Base-by-base conservation (phyloP, 2,113 vertebrate genomes). In the Sialia sialis region DNA sequence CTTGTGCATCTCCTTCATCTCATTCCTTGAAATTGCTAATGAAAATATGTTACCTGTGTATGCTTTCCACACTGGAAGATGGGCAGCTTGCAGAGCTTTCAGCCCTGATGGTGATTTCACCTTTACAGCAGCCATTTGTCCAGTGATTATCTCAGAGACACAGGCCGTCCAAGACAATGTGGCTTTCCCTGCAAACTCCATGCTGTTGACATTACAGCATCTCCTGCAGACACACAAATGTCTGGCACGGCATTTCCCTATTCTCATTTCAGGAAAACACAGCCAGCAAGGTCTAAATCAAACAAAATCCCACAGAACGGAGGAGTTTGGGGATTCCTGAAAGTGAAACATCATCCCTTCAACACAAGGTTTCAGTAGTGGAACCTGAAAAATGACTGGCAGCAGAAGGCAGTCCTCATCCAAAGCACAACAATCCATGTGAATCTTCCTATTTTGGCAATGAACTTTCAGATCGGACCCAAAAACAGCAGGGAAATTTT, bases 141-240 rank as follows among this genome's bases (percentile, higher is more conserved):
- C 18, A 30, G 32, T 26, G 39, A 41, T 60, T 72, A 39, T 48
- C 66, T 56, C 27, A 81, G 69, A 86, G 48, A 21, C 41, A 32
- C 26, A 73, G 32, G 7, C 26, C 14, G 34, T 20, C 18, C 0
- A 4, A 38, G 51, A 21, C 0, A 1, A 36, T 0, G 4, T n/a
- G 52, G 16, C 36, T 68, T 62, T 36, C 83, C 34, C 58, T 76
- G 25, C 26, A 32, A 18, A 43, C 22, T 38, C 26, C 0, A 0
- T 34, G 32, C 36, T 2, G 1, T 48, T 82, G 75, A 48, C 73
- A 26, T 63, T 59, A 23, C 39, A 39, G 23, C 36, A 19, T 62
- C 73, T 84, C 88, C 63, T 63, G 43, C 3, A 3, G 38, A 41
- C 16, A 70, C 39, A 68, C 48, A 52, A 13, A 69, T 10, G 30